Percentiles rank a stretch among this genome's conserved stretches.
Conservation (phyloP, 2,113 vertebrate genomes). For the Apteryx mantelli region DNA sequence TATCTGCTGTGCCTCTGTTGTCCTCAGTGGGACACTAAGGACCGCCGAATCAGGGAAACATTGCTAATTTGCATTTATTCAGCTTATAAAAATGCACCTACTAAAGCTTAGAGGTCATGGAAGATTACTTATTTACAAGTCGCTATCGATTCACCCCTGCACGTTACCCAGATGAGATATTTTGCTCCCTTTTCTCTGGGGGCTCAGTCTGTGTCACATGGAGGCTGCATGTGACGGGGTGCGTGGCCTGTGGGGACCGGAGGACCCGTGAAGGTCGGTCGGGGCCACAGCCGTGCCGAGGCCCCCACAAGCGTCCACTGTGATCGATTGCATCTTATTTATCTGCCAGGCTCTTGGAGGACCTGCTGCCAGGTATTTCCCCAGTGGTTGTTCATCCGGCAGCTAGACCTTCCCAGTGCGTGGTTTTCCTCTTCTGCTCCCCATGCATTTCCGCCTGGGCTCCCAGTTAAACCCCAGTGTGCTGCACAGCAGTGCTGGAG, state of each 20-base stretch:
- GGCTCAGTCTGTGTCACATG: neutral
- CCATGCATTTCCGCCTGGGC: neutral
- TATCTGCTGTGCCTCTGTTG: neutral
- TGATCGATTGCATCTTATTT: neutral
- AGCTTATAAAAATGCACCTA: neutral
- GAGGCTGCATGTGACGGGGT: neutral
- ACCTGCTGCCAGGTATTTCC: neutral
- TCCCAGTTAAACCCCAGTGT: neutral
- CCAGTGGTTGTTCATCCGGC: neutral
- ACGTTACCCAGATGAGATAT: neutral
- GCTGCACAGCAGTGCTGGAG: neutral
- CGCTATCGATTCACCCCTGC: neutral
- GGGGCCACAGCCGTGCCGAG: no score
- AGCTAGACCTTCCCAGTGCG: neutral
- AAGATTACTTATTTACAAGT: neutral
- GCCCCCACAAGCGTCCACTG: neutral
- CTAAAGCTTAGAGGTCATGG: neutral
- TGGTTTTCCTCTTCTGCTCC: neutral
- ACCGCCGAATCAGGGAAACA: neutral
- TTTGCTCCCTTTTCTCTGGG: neutral
- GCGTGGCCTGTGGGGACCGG: neutral
- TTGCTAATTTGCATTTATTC: conserved; percentile 1
- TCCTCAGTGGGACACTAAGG: neutral
- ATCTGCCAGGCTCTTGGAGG: neutral
- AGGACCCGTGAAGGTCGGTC: neutral